These are phyloP conservation scores for Brenthis ino DNA, from an alignment of 2,888 invertebrate species.

Conservation along the genomic window DNA sequence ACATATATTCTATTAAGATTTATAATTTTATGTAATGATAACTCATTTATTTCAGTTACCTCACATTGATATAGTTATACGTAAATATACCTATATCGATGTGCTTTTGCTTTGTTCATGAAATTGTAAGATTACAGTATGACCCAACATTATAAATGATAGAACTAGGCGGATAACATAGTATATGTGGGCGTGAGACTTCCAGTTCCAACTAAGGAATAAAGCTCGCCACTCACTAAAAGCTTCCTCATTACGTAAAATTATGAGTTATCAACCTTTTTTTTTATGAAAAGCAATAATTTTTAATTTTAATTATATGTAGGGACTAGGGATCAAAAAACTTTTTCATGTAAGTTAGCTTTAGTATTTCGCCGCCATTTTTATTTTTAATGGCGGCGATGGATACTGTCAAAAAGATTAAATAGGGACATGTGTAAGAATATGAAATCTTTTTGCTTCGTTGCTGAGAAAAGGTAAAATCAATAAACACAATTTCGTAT, in stretches of 20 bases:
- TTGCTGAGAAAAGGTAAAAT: too few relatives aligned
- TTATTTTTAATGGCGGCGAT: too few relatives aligned
- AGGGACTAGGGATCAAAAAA: too few relatives aligned
- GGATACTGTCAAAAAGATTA: too few relatives aligned
- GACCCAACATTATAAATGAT: constrained; percentile 12
- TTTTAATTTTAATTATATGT: too few relatives aligned
- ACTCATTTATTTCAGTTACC: neutral
- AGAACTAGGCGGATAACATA: constrained; percentile 5
- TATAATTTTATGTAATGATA: neutral
- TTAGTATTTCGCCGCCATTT: too few relatives aligned
- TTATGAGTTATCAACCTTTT: neutral
- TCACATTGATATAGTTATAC: neutral
- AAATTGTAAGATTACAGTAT: constrained; percentile 9
- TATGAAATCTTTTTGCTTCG: too few relatives aligned
- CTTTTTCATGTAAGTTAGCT: too few relatives aligned
- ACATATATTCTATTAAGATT: neutral
- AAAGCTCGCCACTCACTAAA: constrained; percentile 2
- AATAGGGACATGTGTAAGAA: too few relatives aligned
- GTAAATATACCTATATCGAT: too few relatives aligned
- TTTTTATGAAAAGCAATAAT: too few relatives aligned
- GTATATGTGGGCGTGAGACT: constrained; percentile 1
- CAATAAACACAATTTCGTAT: too few relatives aligned
- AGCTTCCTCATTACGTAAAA: neutral
- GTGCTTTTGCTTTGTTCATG: neutral
- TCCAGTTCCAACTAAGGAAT: constrained; percentile 2